A percentile compares a stretch with the other conserved stretches of the same genome.
Conservation (phyloP, 2,113 vertebrate species). For the Notiomystis cincta region DNA sequence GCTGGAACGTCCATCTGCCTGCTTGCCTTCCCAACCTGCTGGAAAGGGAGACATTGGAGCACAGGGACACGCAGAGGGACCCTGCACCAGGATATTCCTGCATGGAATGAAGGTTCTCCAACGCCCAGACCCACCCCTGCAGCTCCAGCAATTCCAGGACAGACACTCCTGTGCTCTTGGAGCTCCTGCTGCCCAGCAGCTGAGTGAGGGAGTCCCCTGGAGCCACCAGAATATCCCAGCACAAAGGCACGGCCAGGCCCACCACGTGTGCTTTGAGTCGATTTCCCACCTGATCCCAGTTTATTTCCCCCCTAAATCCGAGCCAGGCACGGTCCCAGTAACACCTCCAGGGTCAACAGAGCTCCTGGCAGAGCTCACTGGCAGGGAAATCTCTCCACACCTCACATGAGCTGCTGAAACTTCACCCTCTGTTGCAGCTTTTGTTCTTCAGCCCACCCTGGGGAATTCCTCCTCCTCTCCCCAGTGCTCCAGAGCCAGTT, state of each 20-base stretch:
- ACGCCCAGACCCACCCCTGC: fast-evolving
- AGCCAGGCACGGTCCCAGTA: fast-evolving
- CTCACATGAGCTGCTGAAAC: neutral
- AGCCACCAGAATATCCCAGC: neutral
- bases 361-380: neutral
- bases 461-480: neutral
- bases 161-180: neutral
- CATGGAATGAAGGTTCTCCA: neutral
- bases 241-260: fast-evolving
- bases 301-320: neutral
- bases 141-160: neutral
- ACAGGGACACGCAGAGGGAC: neutral
- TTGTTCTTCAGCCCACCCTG: neutral
- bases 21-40: conserved; percentile 80
- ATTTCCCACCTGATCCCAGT: neutral
- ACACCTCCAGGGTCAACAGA: neutral
- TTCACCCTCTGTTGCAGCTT: neutral
- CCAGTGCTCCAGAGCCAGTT: neutral
- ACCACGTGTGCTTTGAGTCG: fast-evolving
- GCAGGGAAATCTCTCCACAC: neutral
- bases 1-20: conserved; percentile 65
- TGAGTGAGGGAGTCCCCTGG: neutral
- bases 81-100: fast-evolving
- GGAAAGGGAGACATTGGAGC: neutral
- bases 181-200: neutral